Conservation (phyloP, 2,113 vertebrate species). For the Dasyprocta punctata region DNA sequence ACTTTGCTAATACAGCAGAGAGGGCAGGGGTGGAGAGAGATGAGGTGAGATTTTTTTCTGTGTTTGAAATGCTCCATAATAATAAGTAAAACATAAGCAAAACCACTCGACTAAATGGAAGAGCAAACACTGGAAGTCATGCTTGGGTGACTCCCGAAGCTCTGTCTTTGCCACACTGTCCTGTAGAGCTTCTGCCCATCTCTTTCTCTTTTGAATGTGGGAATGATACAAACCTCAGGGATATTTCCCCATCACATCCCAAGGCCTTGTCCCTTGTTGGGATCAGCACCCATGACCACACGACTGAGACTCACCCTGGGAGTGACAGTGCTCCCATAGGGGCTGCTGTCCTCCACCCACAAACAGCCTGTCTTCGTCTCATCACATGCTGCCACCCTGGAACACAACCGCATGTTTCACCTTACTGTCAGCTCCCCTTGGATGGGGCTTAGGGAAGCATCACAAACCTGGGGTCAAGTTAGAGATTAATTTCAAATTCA, state of each 20-base stretch:
- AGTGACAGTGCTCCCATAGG: background rate
- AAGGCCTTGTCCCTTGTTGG: background rate
- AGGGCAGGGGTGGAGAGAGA: background rate
- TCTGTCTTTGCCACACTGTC: background rate
- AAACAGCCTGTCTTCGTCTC: background rate
- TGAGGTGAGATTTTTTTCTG: background rate
- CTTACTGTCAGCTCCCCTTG: background rate
- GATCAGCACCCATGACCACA: background rate
- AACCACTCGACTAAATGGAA: background rate
- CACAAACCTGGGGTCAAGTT: background rate
- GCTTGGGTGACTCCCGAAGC: background rate
- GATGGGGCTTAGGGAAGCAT: background rate
- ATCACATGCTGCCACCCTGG: background rate
- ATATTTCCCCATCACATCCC: background rate
- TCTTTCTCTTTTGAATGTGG: background rate
- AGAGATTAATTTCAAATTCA: conserved; percentile 37
- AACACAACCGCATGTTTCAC: background rate
- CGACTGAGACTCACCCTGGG: background rate
- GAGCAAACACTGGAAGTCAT: background rate
- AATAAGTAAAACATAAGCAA: conserved; percentile 19
- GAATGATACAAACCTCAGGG: background rate
- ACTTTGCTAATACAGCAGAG: background rate
- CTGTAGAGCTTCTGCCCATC: background rate
- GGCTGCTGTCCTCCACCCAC: background rate
- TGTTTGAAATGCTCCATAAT: background rate